A percentile compares a stretch with the other conserved stretches of the same genome.
phyloP scores from a whole-genome alignment of 1,140 invertebrate species.

The Aphelenchoides avenae region DNA sequence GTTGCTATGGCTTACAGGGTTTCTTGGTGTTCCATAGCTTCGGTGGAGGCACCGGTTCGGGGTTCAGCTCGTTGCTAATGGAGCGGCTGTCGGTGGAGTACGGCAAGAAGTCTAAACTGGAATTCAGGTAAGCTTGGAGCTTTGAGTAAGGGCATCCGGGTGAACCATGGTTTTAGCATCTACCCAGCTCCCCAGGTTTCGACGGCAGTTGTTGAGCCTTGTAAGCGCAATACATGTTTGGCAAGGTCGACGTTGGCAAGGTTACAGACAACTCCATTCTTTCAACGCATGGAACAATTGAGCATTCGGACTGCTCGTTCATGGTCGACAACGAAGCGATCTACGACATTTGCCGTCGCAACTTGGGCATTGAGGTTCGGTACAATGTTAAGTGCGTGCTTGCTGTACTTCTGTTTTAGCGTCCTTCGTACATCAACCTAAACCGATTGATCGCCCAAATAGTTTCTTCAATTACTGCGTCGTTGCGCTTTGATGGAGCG shows the following conservation, averaged over 20 bases:
- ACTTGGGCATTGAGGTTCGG: slow-evolving; percentile 69
- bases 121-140: too few relatives aligned
- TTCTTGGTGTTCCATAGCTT: slow-evolving; percentile 87
- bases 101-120: slow-evolving; percentile 70
- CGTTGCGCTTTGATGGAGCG: slow-evolving; percentile 78
- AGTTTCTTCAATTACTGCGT: slow-evolving; percentile 77
- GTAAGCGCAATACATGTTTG: too few relatives aligned
- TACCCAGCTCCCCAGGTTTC: too few relatives aligned
- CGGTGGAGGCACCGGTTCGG: slow-evolving; percentile 72
- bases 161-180: too few relatives aligned
- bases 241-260: too few relatives aligned
- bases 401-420: too few relatives aligned
- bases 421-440: slow-evolving; percentile 74
- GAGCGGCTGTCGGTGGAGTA: slow-evolving; percentile 70
- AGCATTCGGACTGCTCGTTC: slow-evolving; percentile 58
- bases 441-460: slow-evolving; percentile 66
- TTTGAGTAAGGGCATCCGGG: too few relatives aligned
- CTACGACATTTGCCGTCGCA: slow-evolving; percentile 80
- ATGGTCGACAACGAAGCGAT: slow-evolving; percentile 77
- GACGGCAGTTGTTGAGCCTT: too few relatives aligned
- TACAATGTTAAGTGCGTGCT: too few relatives aligned
- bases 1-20: slow-evolving; percentile 76
- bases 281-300: too few relatives aligned
- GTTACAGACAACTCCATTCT: too few relatives aligned
- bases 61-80: slow-evolving; percentile 73